phyloP scores from a whole-genome alignment of 2,113 vertebrate species.

The Quiscalus mexicanus region DNA sequence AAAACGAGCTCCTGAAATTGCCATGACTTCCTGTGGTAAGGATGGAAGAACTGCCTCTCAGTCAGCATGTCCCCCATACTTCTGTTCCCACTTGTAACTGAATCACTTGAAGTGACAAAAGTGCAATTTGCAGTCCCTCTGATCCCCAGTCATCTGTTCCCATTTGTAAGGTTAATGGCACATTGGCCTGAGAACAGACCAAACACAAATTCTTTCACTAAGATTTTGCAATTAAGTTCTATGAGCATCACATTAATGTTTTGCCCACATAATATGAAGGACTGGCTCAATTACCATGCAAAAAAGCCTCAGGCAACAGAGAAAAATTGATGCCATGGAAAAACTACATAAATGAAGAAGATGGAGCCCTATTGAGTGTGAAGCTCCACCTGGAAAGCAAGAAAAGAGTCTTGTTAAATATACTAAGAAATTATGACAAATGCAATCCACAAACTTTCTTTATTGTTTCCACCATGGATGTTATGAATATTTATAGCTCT shows the following conservation, averaged over 20 bases:
- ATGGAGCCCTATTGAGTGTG: background rate
- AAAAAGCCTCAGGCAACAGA: background rate
- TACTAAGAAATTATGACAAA: background rate
- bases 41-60: background rate
- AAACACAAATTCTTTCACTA: background rate
- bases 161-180: background rate
- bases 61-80: background rate
- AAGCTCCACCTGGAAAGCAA: background rate
- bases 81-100: background rate
- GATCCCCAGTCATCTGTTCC: background rate
- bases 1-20: conserved; percentile 1
- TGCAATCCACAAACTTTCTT: background rate
- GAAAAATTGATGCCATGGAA: background rate
- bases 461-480: background rate
- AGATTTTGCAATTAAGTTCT: background rate
- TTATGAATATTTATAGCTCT: conserved; percentile 58
- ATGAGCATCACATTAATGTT: background rate
- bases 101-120: background rate
- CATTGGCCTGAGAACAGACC: background rate
- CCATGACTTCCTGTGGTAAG: background rate
- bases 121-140: background rate
- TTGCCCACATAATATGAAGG: background rate
- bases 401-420: background rate
- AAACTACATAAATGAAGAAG: background rate
- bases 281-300: background rate